These are phyloP conservation scores for Cyprinodon tularosa DNA, from an alignment of 2,113 vertebrate genomes.

Conservation along the genomic window DNA sequence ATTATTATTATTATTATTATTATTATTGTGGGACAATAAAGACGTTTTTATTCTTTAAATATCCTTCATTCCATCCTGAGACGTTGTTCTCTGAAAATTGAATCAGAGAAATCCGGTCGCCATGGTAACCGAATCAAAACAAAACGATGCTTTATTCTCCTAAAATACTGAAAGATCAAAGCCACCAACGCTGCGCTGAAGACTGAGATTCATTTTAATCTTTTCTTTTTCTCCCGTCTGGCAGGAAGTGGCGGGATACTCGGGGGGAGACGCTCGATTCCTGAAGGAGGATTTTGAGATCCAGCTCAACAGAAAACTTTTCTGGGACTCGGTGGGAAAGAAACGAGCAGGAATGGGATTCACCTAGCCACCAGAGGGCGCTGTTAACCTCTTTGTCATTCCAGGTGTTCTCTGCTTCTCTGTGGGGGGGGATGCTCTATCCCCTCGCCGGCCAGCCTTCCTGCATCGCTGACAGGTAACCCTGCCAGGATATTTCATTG, in stretches of 20 bases:
- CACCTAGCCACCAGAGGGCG: background rate
- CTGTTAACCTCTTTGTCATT: background rate
- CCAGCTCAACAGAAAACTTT: slow-evolving; percentile 87
- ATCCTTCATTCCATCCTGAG: too few relatives aligned
- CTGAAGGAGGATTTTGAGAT: slow-evolving; percentile 95
- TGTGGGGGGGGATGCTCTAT: slow-evolving; percentile 92
- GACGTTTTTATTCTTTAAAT: too few relatives aligned
- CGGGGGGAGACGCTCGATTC: slow-evolving; percentile 92
- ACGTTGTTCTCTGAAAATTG: too few relatives aligned
- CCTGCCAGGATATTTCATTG: background rate
- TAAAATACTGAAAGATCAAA: too few relatives aligned
- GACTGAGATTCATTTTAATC: background rate
- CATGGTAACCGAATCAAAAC: too few relatives aligned
- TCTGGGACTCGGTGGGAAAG: slow-evolving; percentile 87
- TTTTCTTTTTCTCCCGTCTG: background rate
- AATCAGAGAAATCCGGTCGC: too few relatives aligned
- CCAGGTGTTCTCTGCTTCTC: slow-evolving; percentile 89
- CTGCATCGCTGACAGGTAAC: slow-evolving; percentile 91
- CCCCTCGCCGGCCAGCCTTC: slow-evolving; percentile 87
- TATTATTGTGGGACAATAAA: too few relatives aligned
- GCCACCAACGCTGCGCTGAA: too few relatives aligned
- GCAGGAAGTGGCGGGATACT: slow-evolving; percentile 94
- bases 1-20: too few relatives aligned
- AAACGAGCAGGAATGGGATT: background rate
- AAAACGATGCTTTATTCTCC: too few relatives aligned